A percentile compares a stretch with the other conserved stretches of the same genome.
Evolutionary conservation across 2,113 vertebrate genomes (phyloP).

Genomic region (Melanostigma gelatinosum): DNA sequence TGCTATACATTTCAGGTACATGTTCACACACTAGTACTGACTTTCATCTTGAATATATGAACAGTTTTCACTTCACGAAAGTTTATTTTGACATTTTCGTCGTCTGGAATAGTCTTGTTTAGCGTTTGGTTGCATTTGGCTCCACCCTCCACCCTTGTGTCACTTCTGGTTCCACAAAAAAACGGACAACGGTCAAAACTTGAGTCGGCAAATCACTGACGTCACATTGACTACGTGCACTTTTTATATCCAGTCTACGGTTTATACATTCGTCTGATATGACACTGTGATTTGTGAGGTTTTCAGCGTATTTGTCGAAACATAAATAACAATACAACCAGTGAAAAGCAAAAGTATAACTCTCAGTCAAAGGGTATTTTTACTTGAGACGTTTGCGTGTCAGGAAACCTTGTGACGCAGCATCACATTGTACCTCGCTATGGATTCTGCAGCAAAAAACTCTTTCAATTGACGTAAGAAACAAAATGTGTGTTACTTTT

Average conservation of each 20-base stretch:
- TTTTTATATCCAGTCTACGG: neutral
- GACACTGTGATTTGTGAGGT: neutral
- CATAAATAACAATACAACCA: neutral
- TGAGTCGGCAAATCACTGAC: no score
- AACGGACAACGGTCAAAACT: no score
- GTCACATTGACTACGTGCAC: neutral
- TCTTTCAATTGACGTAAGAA: neutral
- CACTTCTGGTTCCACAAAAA: no score
- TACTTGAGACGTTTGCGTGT: neutral
- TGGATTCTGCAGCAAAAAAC: neutral
- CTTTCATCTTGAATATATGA: constrained; percentile 9
- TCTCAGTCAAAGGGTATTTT: neutral
- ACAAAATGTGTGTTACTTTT: neutral
- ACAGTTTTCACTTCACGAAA: neutral
- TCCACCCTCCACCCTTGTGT: no score
- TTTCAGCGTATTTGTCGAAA: neutral
- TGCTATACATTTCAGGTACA: neutral
- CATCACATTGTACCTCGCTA: neutral
- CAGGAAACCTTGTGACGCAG: neutral
- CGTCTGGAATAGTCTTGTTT: no score
- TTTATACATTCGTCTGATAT: neutral
- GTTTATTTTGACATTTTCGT: no score
- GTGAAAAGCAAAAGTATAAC: neutral
- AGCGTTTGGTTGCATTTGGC: no score
- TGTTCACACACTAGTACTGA: neutral